Evolutionary conservation across 2,113 vertebrate species (phyloP), one percentile per base, ranked within the genome.

Genomic region (Tragelaphus buxtoni): DNA sequence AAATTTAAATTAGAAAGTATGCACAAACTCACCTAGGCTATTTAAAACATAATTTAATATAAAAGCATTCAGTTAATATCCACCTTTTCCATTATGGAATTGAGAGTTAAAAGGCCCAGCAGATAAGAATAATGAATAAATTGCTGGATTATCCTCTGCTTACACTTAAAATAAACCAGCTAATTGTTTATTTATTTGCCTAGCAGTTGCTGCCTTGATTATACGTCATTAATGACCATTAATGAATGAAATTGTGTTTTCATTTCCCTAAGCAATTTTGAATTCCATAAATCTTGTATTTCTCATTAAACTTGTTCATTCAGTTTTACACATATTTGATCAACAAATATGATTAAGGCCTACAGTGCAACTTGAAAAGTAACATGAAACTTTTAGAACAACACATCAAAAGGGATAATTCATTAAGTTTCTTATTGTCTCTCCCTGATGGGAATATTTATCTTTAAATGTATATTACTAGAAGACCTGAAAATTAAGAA

Each of bases 101-200:
- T 94, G 42, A 96, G 58, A 84, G 20, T 53, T 94, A 93, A 91
- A 89, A 9, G 32, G 20, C 18, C 3, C 22, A 91, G 55, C 9
- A 93, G 79, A 77, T 93, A 94, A 97, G 32, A 94, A 85, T 39
- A 94, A 91, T 89, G 53, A 96, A 90, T 13, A 76, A 97, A 84
- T 89, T 58, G 20, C 80, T 95, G 84, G 81, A 58, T 92, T 94
- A 93, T 95, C 12, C 26, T 94, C 76, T 93, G 42, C 83, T 97
- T 94, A 81, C 20, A 81, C 1, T 49, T 96, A 80, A 95, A 85
- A 97, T 92, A 97, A 93, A 94, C 45, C 30, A 95, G 58, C 26
- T 72, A 95, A 77, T 97, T 98, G 79, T 95, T 97, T 96, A 79
- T 93, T 97, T 95, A 93, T 95, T 97, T 97, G 56, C 39, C 76